Evolutionary conservation across 1,140 invertebrate genomes (phyloP).

Genomic region (Drosophila bocqueti): DNA sequence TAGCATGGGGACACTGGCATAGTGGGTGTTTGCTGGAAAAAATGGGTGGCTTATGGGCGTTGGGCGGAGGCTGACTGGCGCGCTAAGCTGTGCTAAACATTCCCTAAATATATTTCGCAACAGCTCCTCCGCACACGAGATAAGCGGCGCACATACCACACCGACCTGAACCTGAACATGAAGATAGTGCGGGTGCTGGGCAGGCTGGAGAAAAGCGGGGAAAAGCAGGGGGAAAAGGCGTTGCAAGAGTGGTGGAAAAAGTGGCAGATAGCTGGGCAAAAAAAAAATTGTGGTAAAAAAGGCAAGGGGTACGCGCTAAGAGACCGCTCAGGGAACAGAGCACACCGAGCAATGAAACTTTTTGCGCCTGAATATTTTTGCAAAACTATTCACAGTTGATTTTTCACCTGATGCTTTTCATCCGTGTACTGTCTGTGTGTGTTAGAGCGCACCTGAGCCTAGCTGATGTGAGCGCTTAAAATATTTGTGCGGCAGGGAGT

Average conservation of each 20-base stretch:
- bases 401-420: constrained; percentile 82
- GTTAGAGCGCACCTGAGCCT: constrained; percentile 16
- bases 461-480: constrained; percentile 65
- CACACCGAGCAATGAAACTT: constrained; percentile 72
- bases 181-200: constrained; percentile 28
- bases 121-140: constrained; percentile 68
- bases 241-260: constrained; percentile 11
- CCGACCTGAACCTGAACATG: constrained; percentile 49
- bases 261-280: constrained; percentile 11
- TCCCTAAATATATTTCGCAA: constrained; percentile 82
- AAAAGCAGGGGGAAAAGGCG: not conserved
- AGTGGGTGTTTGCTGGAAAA: not conserved
- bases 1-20: constrained; percentile 5
- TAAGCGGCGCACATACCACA: constrained; percentile 69
- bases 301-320: constrained; percentile 6
- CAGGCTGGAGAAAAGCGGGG: not conserved
- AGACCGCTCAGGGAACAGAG: constrained; percentile 36
- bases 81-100: constrained; percentile 82
- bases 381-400: constrained; percentile 83
- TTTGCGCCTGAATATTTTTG: constrained; percentile 80
- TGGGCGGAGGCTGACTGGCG: constrained; percentile 43
- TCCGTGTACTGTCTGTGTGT: constrained; percentile 19
- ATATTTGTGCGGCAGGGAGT: constrained; percentile 66
- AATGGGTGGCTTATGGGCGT: not conserved
- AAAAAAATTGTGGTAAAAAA: constrained; percentile 2